phyloP scores from a whole-genome alignment of 2,113 vertebrate genomes.

The Corythaeola cristata region DNA sequence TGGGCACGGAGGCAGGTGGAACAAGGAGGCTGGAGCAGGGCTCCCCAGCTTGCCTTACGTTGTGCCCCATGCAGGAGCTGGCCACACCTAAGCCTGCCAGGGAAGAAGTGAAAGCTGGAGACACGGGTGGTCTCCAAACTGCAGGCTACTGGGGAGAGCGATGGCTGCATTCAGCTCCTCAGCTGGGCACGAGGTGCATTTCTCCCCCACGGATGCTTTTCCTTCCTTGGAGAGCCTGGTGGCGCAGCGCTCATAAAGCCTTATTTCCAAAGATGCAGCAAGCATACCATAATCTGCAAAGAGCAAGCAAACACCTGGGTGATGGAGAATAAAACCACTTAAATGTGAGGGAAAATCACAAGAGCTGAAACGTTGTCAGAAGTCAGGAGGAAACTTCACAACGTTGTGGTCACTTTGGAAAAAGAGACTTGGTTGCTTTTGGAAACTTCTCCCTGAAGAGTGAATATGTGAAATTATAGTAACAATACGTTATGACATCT shows the following conservation, averaged over 20 bases:
- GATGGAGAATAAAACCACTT: not conserved
- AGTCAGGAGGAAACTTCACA: not conserved
- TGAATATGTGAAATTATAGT: not conserved
- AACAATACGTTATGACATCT: not conserved
- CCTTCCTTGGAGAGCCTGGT: not conserved
- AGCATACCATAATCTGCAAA: not conserved
- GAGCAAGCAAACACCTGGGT: not conserved
- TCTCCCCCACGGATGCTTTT: not conserved
- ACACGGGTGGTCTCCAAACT: not conserved
- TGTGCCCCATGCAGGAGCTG: accelerated
- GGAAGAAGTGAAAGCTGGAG: not conserved
- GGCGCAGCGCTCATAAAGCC: not conserved
- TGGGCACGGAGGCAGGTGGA: not conserved
- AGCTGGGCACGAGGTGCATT: accelerated
- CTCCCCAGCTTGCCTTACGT: not conserved
- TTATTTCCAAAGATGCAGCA: not conserved
- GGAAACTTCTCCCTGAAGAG: not conserved
- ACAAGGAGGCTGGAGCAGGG: not conserved
- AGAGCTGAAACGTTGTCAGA: not conserved
- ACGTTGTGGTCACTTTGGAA: not conserved
- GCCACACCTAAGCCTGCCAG: not conserved
- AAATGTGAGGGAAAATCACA: not conserved
- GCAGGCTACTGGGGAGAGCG: not conserved
- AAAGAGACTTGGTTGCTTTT: not conserved
- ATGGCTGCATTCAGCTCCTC: not conserved